Evolutionary conservation across 2,113 vertebrate genomes (phyloP).

Genomic region (Eptatretus burgeri): DNA sequence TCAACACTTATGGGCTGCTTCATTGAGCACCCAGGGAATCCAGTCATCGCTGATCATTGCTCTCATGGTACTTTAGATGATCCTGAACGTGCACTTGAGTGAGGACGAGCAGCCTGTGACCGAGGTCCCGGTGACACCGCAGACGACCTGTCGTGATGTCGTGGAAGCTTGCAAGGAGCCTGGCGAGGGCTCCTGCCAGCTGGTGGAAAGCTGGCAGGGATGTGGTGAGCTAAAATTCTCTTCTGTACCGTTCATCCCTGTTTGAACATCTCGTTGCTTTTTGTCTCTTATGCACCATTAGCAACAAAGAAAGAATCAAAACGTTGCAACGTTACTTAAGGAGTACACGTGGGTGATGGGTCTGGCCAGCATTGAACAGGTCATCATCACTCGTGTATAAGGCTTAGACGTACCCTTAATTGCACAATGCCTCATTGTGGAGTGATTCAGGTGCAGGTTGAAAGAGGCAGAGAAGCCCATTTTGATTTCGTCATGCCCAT

Average conservation of each 20-base stretch:
- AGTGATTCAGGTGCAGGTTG: too few species aligned
- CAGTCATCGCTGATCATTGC: too few species aligned
- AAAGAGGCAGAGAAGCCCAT: too few species aligned
- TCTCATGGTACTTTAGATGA: not conserved
- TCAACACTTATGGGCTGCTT: too few species aligned
- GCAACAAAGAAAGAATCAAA: not conserved
- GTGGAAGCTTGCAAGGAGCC: not conserved
- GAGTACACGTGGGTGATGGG: not conserved
- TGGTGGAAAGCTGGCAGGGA: conserved; percentile 5
- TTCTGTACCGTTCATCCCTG: not conserved
- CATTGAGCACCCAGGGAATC: too few species aligned
- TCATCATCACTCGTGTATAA: not conserved
- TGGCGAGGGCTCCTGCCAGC: conserved; percentile 1
- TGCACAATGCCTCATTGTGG: too few species aligned
- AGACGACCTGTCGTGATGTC: conserved; percentile 2
- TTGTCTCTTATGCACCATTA: not conserved
- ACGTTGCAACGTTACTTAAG: not conserved
- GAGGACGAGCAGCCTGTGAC: not conserved
- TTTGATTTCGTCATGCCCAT: too few species aligned
- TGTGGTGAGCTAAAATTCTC: not conserved
- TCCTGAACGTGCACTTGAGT: conserved; percentile 2
- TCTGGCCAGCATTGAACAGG: not conserved
- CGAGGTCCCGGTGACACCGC: not conserved
- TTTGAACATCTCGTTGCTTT: not conserved
- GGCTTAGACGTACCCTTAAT: not conserved